A percentile compares a stretch with the other conserved stretches of the same genome.
Evolutionary conservation across 2,113 vertebrate genomes (phyloP).

Genomic region (Pterocles orientalis): DNA sequence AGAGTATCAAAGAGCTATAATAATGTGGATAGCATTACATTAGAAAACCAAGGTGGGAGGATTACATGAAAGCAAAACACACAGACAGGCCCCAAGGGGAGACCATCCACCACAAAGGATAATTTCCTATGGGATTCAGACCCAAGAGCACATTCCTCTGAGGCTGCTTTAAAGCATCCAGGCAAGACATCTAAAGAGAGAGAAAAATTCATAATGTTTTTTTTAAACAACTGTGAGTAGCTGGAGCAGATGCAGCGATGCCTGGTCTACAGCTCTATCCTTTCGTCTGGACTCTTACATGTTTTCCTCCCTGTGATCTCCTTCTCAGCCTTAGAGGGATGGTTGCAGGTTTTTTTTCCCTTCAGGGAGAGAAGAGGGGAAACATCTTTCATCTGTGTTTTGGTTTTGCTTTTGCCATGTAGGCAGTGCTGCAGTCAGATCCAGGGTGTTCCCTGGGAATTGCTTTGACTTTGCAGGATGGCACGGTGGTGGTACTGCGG

Average conservation of each 20-base stretch:
- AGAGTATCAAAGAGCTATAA: conserved; percentile 60
- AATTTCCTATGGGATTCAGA: conserved; percentile 66
- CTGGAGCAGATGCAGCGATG: conserved; percentile 28
- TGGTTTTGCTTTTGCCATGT: neutral
- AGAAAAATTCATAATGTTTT: conserved; percentile 50
- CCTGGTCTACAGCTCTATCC: conserved; percentile 23
- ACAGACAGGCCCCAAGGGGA: conserved; percentile 64
- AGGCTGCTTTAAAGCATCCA: conserved; percentile 66
- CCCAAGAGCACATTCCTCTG: conserved; percentile 58
- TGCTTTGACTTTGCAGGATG: neutral
- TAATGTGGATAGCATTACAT: conserved; percentile 57
- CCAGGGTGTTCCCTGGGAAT: neutral
- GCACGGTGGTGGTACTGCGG: fast-evolving
- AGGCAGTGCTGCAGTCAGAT: neutral
- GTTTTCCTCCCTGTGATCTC: conserved; percentile 50
- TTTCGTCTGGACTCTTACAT: conserved; percentile 48
- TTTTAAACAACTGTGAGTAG: conserved; percentile 19
- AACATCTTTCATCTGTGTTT: conserved; percentile 50
- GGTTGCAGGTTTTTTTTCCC: neutral
- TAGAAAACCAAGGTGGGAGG: conserved; percentile 62
- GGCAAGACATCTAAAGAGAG: conserved; percentile 60
- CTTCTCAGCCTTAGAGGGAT: neutral
- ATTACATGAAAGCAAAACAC: conserved; percentile 65
- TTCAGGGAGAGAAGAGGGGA: neutral
- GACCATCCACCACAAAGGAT: conserved; percentile 59